phyloP scores from a whole-genome alignment of 2,888 invertebrate genomes.

The Cataglyphis livida region DNA sequence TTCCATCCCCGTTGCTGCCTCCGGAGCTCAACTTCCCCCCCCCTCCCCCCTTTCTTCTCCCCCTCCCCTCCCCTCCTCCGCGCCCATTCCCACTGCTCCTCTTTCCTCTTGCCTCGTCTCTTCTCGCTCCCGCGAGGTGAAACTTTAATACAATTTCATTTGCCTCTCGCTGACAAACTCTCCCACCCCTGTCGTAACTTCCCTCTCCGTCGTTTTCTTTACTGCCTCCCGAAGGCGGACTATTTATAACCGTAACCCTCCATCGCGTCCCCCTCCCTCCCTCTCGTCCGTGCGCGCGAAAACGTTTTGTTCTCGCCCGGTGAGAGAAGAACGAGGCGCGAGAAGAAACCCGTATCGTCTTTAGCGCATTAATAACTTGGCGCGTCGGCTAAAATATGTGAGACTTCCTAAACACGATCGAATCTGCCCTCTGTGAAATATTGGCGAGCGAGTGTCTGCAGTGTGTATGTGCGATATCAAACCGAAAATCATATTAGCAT shows the following conservation, averaged over 20 bases:
- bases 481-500: background rate
- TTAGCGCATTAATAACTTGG: slow-evolving; percentile 56
- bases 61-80: background rate
- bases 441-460: slow-evolving; percentile 8
- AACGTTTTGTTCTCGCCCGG: slow-evolving; percentile 69
- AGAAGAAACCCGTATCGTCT: slow-evolving; percentile 52
- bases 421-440: slow-evolving; percentile 43
- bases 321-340: slow-evolving; percentile 55
- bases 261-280: slow-evolving; percentile 46
- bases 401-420: slow-evolving; percentile 53
- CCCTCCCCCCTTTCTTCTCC: background rate
- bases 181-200: slow-evolving; percentile 72
- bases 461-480: background rate
- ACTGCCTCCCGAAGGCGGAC: slow-evolving; percentile 81
- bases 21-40: slow-evolving; percentile 28
- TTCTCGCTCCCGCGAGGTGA: slow-evolving; percentile 75
- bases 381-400: slow-evolving; percentile 50
- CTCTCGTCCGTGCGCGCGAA: slow-evolving; percentile 50
- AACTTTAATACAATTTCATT: slow-evolving; percentile 86
- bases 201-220: slow-evolving; percentile 78
- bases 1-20: slow-evolving; percentile 46
- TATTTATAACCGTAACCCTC: slow-evolving; percentile 84
- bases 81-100: slow-evolving; percentile 40
- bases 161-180: slow-evolving; percentile 85
- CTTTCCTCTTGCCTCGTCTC: slow-evolving; percentile 34